A percentile compares a stretch with the other conserved stretches of the same genome.
Evolutionary conservation across 1,140 invertebrate species (phyloP).

Genomic region (Camponotus pennsylvanicus): DNA sequence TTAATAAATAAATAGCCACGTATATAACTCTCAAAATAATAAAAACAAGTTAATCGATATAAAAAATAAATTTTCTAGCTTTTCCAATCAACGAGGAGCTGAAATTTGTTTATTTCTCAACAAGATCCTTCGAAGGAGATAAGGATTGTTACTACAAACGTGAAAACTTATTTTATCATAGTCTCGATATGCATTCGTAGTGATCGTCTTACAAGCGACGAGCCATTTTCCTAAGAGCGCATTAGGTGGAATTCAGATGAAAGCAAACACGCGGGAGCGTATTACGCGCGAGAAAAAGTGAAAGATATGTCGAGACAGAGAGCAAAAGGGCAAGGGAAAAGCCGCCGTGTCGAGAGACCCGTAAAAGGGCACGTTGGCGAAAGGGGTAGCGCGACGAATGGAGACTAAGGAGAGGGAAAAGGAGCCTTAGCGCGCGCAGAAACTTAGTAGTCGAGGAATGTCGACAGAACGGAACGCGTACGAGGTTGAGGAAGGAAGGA

Average conservation of each 20-base stretch:
- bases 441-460: constrained; percentile 71
- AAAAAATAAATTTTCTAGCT: neutral
- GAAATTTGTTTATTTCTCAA: neutral
- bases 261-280: constrained; percentile 57
- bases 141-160: constrained; percentile 20
- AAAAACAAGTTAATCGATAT: neutral
- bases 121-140: neutral
- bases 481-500: constrained; percentile 63
- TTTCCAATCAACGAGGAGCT: neutral
- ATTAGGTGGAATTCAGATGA: constrained; percentile 55
- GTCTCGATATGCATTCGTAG: neutral
- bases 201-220: constrained; percentile 16
- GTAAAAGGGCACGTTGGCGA: constrained; percentile 46
- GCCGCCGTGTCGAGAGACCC: constrained; percentile 29
- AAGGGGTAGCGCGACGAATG: constrained; percentile 33
- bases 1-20: constrained; percentile 1
- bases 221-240: constrained; percentile 53
- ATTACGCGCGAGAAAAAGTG: constrained; percentile 52
- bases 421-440: constrained; percentile 35
- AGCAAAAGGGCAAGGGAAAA: neutral
- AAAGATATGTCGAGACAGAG: constrained; percentile 35
- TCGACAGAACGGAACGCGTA: constrained; percentile 58
- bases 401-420: constrained; percentile 41
- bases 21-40: neutral
- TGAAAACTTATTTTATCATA: constrained; percentile 30